Evolutionary conservation across 2,797 vertebrate genomes (phyloP), one percentile per base, ranked within the genome.

Genomic region (Trachops cirrhosus): DNA sequence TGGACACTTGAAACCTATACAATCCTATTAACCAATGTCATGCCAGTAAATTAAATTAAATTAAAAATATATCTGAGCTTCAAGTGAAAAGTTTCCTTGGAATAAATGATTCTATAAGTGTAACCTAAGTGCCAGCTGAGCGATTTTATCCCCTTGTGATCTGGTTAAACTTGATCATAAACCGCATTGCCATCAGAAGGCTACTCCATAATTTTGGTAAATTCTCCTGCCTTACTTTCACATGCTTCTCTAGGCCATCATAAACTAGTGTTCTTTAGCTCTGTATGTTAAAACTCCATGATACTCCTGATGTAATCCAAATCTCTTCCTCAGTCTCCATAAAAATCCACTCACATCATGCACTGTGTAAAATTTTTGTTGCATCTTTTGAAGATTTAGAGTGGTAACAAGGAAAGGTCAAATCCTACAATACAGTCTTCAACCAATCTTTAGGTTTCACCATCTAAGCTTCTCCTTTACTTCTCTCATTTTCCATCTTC

Each of bases 121-220:
- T 89, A 74, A 85, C 32, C 32, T 91, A 91, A 90, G 83, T 91
- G 39, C 26, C 26, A 94, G 21, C 74, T 89, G 14, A 92, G 44
- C 29, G 52, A 5, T 4, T 24, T 83, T 48, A 12, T 54, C 18
- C 41, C 19, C 21, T 59, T 4, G 19, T 34, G 14, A 86, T 64
- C 41, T 85, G 39, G 12, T 91, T 95, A 86, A 94, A 90, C 37
- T 46, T 93, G 50, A 64, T 94, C 34, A 54, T 89, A 71, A 93
- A 80, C 14, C 39, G 48, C 50, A 86, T 82, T 83, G 12, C 32
- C 59, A 2, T 80, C 68, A n/a, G 6, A 26, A 54, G 32, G 16
- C 16, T 50, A 37, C 32, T 26, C n/a, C 21, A 11, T 59, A 46
- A 75, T 89, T 93, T 91, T 21, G 14, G 14, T 24, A 82, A 85